Evolutionary conservation across 2,797 vertebrate genomes (phyloP), one percentile per base, ranked within the genome.

Genomic region (Spondyliosoma cantharus): DNA sequence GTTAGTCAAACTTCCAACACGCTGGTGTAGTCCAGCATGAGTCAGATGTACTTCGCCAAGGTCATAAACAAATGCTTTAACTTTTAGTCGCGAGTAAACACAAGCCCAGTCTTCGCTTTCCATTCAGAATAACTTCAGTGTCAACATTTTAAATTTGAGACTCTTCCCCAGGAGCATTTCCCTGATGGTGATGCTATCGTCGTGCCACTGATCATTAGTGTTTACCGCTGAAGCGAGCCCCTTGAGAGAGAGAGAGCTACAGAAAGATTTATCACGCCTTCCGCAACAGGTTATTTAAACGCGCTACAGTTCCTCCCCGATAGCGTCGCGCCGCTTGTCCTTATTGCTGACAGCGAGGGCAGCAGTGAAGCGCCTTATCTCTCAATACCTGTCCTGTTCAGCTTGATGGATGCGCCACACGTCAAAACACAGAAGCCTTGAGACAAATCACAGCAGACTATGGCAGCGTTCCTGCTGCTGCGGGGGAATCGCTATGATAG

Each of bases 81-180:
- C 42, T 62, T 69, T 22, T 46, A 49, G 50, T 22, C 0, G n/a
- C 13, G 17, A 52, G 69, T 27, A 57, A 75, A 37, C 27, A 60
- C 15, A 56, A 29, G 22, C 46, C 46, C 12, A 25, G 49, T 71
- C 1, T 70, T 74, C 46, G n/a, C 69, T 52, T 71, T 72, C 45
- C 15, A 52, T 50, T 9, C 17, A 48, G 19, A 68, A 78, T 27
- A 74, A 61, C 22, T 69, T 58, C 7, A 78, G 4, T 0, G 19
- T 80, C 71, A 75, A 77, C 78, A 76, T 74, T 76, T 71, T 60
- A 50, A 48, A 81, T 72, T 52, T 80, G 79, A 43, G 58, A 67
- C 37, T 57, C 82, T 79, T 27, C 53, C 72, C 80, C 73, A 1
- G 29, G 15, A 76, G 78, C 52, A 4, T 66, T 77, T 62, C 37